Evolutionary conservation across 2,888 invertebrate species (phyloP), one percentile per base, ranked within the genome.

Genomic region (Drosophila antonietae): DNA sequence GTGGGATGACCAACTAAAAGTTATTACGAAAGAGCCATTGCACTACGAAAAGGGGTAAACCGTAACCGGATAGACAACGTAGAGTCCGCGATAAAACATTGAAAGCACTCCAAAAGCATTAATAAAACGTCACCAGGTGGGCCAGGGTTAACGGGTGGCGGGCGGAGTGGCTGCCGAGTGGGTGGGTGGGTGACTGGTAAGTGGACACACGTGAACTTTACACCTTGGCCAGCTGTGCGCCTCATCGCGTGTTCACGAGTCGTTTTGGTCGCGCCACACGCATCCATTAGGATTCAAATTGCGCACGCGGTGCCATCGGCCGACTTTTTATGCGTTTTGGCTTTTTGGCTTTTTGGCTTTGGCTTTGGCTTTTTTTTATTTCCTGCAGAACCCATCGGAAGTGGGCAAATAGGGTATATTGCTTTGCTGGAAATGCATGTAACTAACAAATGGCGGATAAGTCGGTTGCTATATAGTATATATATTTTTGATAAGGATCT

Each of bases 171-270:
- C 57, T 28, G 15, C 14, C 31, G 23, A 51, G 41, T 31, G 52
- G 37, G 33, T 10, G 43, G 80, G 41, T 39, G 39, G 39, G 39
- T n/a, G 41, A 61, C 64, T 73, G 85, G 88, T 88, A 88, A 87
- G 81, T 88, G 89, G 84, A 80, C 87, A 84, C 82, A 90, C 91
- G 91, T 91, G 90, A 91, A 91, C 90, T 82, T 91, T 91, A 90
- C 91, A 91, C 91, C 91, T 91, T 81, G 53, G 78, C 83, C 90
- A 87, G 86, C 86, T 89, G 89, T 83, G 83, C 75, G 56, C 62
- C 76, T 75, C 88, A 88, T 88, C 86, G 87, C 87, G 87, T 88
- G 87, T 73, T 73, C 79, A 68, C 68, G 69, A 73, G 88, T 88
- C 89, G 83, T 88, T 89, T 35, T 88, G 82, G 72, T 68, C 66